Evolutionary conservation across 1,140 invertebrate species (phyloP), one percentile per base, ranked within the genome.

Genomic region (Episyrphus balteatus): DNA sequence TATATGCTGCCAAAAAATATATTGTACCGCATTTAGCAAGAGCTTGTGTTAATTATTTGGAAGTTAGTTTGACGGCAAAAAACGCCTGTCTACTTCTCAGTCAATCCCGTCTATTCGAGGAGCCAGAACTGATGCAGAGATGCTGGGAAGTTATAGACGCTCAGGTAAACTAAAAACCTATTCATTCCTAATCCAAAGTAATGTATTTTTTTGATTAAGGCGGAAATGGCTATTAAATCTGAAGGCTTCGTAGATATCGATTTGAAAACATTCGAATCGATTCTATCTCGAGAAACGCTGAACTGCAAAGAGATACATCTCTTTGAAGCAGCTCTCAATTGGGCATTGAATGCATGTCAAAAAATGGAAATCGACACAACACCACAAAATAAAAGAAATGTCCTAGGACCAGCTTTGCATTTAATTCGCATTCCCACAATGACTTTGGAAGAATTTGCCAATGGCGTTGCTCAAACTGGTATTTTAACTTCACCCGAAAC

Each of bases 91-190:
- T 93, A 50, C 78, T 94, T 47, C 75, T 94, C 53, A 91, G 87
- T 68, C 90, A 93, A 69, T 91, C 88, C 48, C 73, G 88, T 49
- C 75, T 93, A 36, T 93, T 92, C 71, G 89, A 93, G 73, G 90
- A 93, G 67, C 87, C 87, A 39, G 89, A 92, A 63, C 73, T 93
- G 44, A 92, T 93, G 88, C 85, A 91, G 66, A 74, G 89, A 57
- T 93, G 89, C 71, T 93, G 89, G 89, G 89, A 93, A 75, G 92
- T 96, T 37, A 92, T 93, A 66, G 90, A 92, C 72, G 89, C 86
- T 46, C 84, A 87, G 82, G 84, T 86, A 31, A 26, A 21, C 37
- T 44, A 15, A n/a, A 12, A n/a, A n/a, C n/a, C n/a, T 36, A 26
- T 26, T 8, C 21, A 5, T 26, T 26, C 21, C 3, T 8, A 26